Evolutionary conservation across 2,888 invertebrate genomes (phyloP).

Genomic region (Abrostola tripartita): DNA sequence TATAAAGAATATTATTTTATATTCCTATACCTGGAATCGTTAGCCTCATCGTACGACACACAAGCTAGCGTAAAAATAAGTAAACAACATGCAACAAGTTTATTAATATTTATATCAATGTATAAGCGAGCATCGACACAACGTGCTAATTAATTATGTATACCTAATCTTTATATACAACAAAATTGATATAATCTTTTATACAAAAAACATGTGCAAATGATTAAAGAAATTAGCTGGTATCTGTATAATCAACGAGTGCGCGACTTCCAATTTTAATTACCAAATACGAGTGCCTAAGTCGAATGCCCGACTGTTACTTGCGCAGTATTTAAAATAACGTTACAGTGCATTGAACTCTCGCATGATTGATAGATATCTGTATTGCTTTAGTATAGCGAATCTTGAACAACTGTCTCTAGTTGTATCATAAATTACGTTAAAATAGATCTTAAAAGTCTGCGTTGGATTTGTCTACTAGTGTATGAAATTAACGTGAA

Average conservation of each 20-base stretch:
- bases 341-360: slow-evolving; percentile 38
- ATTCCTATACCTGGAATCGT: too few relatives aligned
- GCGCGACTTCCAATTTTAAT: slow-evolving; percentile 9
- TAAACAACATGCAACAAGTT: too few relatives aligned
- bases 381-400: slow-evolving; percentile 16
- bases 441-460: slow-evolving; percentile 19
- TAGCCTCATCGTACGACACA: too few relatives aligned
- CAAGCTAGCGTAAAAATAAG: too few relatives aligned
- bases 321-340: slow-evolving; percentile 7
- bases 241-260: slow-evolving; percentile 5
- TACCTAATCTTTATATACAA: background rate
- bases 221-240: slow-evolving; percentile 1
- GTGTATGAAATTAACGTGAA: background rate
- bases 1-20: too few relatives aligned
- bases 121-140: background rate
- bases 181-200: background rate
- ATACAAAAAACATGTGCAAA: slow-evolving; percentile 4
- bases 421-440: slow-evolving; percentile 30
- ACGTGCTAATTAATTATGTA: background rate
- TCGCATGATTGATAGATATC: slow-evolving; percentile 22
- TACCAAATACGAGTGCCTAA: background rate
- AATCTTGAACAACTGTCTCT: slow-evolving; percentile 29
- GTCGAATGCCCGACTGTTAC: background rate
- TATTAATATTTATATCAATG: too few relatives aligned
- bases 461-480: background rate